Evolutionary conservation across 2,797 vertebrate genomes (phyloP).

Genomic region (Gorsachius magnificus): DNA sequence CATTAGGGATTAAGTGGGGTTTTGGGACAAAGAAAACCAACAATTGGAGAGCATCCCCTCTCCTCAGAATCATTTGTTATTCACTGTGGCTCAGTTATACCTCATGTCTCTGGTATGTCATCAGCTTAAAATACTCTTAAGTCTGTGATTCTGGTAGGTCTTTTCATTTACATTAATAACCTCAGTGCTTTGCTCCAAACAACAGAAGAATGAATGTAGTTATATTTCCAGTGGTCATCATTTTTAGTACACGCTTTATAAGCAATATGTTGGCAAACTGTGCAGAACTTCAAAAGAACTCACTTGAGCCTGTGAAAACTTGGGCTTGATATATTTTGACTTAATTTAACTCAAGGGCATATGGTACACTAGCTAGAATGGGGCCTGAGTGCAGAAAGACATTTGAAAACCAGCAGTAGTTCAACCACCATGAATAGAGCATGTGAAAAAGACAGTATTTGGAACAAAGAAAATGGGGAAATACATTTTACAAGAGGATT

Average conservation of each 20-base stretch:
- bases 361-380: background rate
- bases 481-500: background rate
- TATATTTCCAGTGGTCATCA: background rate
- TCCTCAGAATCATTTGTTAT: background rate
- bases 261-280: background rate
- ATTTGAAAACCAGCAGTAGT: conserved; percentile 8
- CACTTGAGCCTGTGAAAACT: background rate
- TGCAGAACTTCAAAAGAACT: background rate
- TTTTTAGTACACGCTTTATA: background rate
- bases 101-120: background rate
- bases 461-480: background rate
- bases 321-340: background rate
- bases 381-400: background rate
- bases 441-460: background rate
- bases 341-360: conserved; percentile 1
- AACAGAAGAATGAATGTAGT: background rate
- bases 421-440: background rate
- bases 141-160: background rate
- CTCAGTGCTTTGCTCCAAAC: background rate
- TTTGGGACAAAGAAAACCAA: background rate
- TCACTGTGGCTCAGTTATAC: background rate
- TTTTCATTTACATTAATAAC: background rate
- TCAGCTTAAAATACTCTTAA: background rate
- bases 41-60: background rate
- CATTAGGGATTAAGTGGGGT: too few species aligned